Evolutionary conservation across 1,140 invertebrate genomes (phyloP), one percentile per base, ranked within the genome.

Genomic region (Adoxophyes honmai): DNA sequence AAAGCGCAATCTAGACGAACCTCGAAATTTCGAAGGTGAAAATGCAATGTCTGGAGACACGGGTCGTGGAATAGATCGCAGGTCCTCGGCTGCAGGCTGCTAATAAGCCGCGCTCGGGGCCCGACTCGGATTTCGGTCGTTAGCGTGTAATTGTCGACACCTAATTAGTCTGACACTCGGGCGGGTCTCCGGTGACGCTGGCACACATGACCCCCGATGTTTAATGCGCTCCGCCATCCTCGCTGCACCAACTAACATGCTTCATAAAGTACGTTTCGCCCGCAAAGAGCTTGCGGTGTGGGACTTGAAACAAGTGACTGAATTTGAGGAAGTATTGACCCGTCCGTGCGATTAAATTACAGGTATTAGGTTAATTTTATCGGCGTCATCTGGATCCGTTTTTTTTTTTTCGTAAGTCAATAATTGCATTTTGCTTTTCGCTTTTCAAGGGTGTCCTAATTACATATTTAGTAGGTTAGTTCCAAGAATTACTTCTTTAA

Each of bases 71-170:
- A 28, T 28, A 11, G 21, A 48, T 48, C 42, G 42, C 10, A 11
- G 21, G 18, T 48, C 18, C 16, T 11, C 21, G n/a, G 51, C 21
- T 33, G 18, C 15, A 44, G 8, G 58, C 63, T 68, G 69, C 77
- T 86, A 81, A 86, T 87, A 85, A 85, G 79, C 75, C 57, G 36
- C 54, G 57, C 66, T 52, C 37, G 57, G 65, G 55, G 11, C 44
- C 60, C 38, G 53, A 60, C 65, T 86, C 83, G 70, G 70, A 71
- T 87, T 78, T 82, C 84, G 78, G 76, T 83, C 80, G 81, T 87
- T 85, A 87, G 75, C 70, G 70, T 52, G 81, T 81, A 83, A 86
- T 82, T 78, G 82, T 75, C 79, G 82, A 71, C 82, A 82, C 72
- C 78, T 86, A 86, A 83, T 83, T 82, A 86, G 80, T 67, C 55